Base-by-base conservation (phyloP, 2,797 vertebrate species). In the Coilia nasus region DNA sequence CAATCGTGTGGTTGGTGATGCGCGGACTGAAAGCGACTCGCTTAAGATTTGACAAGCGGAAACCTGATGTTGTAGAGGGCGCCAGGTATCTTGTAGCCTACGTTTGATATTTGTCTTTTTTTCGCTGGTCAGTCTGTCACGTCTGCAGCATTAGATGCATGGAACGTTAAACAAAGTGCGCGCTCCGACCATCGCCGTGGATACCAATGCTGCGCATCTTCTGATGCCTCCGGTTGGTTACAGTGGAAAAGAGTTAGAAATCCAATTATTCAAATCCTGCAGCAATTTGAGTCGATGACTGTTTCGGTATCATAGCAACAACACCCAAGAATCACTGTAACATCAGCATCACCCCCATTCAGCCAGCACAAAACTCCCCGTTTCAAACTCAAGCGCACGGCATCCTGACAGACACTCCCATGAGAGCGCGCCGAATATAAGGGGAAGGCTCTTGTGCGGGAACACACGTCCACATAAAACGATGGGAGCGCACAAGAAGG, bases 251-350 rank as follows among this genome's bases (percentile, higher is more conserved):
- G 80, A 83, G 86, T 86, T 87, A 59, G 90, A 92, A 90, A 82
- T 91, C 91, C 64, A 88, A 87, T 87, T 86, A 90, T 91, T 92
- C 93, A 92, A 92, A 90, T 86, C 94, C 93, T 93, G 94, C 95
- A 87, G 94, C 94, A 91, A 90, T 94, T 94, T 93, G 88, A 91
- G 92, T 93, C 92, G 93, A 86, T 82, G 56, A 64, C 83, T 75
- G 56, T 83, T 86, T 81, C 82, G 86, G 89, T 91, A 88, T 89
- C 92, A 88, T 90, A 90, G 91, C 91, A 92, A 92, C 91, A 90
- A 88, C 88, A 87, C 83, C 83, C 60, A 59, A 84, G 84, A 87
- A 88, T 83, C 89, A 85, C 81, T 86, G 86, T 83, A 89, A 87
- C 84, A 90, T 88, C 88, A 86, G 86, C 91, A 88, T 81, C 83